phyloP scores from a whole-genome alignment of 2,888 invertebrate genomes.

The Sepiola atlantica region DNA sequence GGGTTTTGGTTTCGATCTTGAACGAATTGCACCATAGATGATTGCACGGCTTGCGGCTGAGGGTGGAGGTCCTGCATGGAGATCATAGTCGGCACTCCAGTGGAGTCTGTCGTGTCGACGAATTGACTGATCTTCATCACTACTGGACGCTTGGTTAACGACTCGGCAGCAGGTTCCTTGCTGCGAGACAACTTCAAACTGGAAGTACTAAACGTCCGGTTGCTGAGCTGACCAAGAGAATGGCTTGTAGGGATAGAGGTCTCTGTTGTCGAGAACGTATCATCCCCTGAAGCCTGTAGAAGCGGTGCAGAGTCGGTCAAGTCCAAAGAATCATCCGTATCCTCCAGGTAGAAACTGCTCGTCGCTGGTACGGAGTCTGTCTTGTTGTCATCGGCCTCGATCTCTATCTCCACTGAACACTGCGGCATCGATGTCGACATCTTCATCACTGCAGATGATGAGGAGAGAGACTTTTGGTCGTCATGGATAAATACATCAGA shows the following conservation, averaged over 20 bases:
- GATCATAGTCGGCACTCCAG: slow-evolving; percentile 38
- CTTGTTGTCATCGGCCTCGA: slow-evolving; percentile 35
- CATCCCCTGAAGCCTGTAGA: slow-evolving; percentile 36
- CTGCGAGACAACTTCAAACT: slow-evolving; percentile 6
- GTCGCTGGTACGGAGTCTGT: slow-evolving; percentile 38
- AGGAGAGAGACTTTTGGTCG: background rate
- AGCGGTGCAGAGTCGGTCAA: slow-evolving; percentile 25
- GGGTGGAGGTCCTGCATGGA: slow-evolving; percentile 40
- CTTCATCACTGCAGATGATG: slow-evolving; percentile 15
- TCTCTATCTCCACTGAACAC: slow-evolving; percentile 36
- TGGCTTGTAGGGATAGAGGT: slow-evolving; percentile 2
- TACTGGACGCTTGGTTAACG: slow-evolving; percentile 34
- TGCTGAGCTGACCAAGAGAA: slow-evolving; percentile 42
- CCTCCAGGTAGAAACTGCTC: slow-evolving; percentile 42
- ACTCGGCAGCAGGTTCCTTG: slow-evolving; percentile 13
- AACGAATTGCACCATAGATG: background rate
- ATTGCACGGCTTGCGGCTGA: background rate
- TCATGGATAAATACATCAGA: slow-evolving; percentile 37
- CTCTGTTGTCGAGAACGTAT: background rate
- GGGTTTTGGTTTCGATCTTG: background rate
- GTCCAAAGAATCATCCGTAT: slow-evolving; percentile 40
- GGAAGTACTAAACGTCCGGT: slow-evolving; percentile 18
- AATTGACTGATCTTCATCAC: slow-evolving; percentile 38
- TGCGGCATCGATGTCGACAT: slow-evolving; percentile 1
- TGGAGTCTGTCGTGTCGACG: background rate